phyloP scores from a whole-genome alignment of 1,140 invertebrate species.

The Brachionus rubens region DNA sequence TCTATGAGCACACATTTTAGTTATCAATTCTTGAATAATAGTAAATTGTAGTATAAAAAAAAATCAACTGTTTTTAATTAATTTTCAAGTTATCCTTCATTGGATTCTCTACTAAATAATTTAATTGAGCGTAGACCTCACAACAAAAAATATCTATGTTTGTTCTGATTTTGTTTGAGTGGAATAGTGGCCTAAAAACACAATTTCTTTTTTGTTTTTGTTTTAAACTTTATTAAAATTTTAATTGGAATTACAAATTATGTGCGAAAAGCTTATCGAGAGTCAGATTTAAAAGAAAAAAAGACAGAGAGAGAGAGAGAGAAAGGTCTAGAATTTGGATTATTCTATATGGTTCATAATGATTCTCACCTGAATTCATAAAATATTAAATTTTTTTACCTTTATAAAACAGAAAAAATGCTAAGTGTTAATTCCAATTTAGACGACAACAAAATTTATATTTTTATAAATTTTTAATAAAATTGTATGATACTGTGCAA shows the following conservation, averaged over 20 bases:
- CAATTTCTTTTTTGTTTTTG: too few species aligned
- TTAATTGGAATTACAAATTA: too few species aligned
- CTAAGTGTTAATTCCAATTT: neutral
- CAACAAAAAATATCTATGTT: too few species aligned
- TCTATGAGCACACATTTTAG: neutral
- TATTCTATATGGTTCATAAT: conserved; percentile 8
- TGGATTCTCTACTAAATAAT: too few species aligned
- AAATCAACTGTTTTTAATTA: conserved; percentile 42
- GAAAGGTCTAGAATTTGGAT: neutral
- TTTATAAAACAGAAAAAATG: neutral
- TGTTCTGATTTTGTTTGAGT: too few species aligned
- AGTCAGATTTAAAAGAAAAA: too few species aligned
- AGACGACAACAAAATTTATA: too few species aligned
- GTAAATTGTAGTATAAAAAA: neutral
- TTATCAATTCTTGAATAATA: neutral
- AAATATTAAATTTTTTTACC: conserved; percentile 21
- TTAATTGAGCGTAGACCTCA: too few species aligned
- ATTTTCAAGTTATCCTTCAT: neutral
- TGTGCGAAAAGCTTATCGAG: too few species aligned
- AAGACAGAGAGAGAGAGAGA: too few species aligned
- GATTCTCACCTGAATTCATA: conserved; percentile 38
- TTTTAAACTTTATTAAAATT: too few species aligned
- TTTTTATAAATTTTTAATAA: neutral
- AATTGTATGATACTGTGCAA: neutral
- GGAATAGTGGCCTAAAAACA: too few species aligned